phyloP scores from a whole-genome alignment of 2,113 vertebrate genomes.

The Forbesichthys papilliferus region DNA sequence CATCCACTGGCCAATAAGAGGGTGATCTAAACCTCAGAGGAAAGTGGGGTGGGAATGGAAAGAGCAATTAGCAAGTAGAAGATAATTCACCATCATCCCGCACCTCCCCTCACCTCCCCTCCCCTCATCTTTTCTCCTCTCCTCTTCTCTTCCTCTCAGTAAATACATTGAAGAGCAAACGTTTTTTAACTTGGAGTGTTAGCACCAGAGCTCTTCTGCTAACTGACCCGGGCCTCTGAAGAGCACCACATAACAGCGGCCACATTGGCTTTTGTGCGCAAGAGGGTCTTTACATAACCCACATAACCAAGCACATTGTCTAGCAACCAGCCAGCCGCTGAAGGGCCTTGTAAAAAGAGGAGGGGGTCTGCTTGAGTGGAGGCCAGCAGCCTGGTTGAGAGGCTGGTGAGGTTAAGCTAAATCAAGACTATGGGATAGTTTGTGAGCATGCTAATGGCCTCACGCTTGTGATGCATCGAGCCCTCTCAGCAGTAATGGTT shows the following conservation, averaged over 20 bases:
- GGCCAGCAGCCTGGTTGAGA: conserved; percentile 55
- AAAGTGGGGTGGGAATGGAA: not conserved
- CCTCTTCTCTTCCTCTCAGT: conserved; percentile 50
- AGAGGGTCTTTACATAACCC: conserved; percentile 83
- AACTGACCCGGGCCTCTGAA: conserved; percentile 76
- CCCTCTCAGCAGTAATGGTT: conserved; percentile 5
- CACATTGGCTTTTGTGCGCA: conserved; percentile 79
- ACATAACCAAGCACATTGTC: conserved; percentile 81
- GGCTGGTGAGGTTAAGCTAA: conserved; percentile 56
- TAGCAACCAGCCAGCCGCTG: conserved; percentile 75
- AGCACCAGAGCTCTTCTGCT: conserved; percentile 73
- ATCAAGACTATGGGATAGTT: conserved; percentile 53
- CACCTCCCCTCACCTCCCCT: conserved; percentile 5
- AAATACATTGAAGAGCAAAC: conserved; percentile 69
- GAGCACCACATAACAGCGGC: conserved; percentile 73
- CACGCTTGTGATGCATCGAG: conserved; percentile 45
- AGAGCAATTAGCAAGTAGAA: not conserved
- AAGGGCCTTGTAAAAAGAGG: conserved; percentile 74
- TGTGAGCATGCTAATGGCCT: conserved; percentile 63
- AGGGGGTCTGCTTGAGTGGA: conserved; percentile 67
- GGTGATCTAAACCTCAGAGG: too few species aligned
- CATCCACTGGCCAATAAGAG: too few species aligned
- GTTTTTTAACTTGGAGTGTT: conserved; percentile 75
- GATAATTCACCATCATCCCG: not conserved
- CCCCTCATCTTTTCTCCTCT: conserved; percentile 9